Evolutionary conservation across 2,888 invertebrate genomes (phyloP).

Genomic region (Gnatocerus cornutus): DNA sequence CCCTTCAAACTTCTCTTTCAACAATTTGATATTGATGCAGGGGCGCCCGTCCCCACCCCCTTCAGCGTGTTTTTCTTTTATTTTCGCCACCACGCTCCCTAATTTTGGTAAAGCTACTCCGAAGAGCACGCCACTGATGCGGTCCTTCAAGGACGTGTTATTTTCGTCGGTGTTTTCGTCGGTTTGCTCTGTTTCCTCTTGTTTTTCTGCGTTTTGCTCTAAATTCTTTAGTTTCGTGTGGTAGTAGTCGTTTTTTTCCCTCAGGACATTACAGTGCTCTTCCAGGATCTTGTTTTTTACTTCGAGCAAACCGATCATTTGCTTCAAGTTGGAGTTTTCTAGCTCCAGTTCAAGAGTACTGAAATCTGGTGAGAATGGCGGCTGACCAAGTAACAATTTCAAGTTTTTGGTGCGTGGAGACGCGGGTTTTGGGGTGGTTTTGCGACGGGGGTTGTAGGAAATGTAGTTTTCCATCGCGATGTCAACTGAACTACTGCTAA

Average conservation of each 20-base stretch:
- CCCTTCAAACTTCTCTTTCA: not conserved
- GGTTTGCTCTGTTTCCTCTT: slow-evolving; percentile 4
- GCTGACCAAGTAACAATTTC: not conserved
- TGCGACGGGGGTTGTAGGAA: not conserved
- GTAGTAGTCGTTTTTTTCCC: slow-evolving; percentile 8
- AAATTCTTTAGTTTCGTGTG: slow-evolving; percentile 1
- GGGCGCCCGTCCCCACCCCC: not conserved
- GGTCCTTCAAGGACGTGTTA: slow-evolving; percentile 15
- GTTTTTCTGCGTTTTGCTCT: not conserved
- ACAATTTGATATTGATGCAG: not conserved
- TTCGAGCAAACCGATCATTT: not conserved
- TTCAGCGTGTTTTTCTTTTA: not conserved
- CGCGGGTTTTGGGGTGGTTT: not conserved
- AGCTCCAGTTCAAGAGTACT: not conserved
- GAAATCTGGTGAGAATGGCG: not conserved
- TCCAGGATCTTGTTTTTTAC: slow-evolving; percentile 14
- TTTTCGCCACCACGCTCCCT: not conserved
- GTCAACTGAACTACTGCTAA: too few species aligned
- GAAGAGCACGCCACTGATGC: slow-evolving; percentile 15
- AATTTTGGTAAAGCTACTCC: slow-evolving; percentile 19
- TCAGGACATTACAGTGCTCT: slow-evolving; percentile 19
- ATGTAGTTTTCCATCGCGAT: not conserved
- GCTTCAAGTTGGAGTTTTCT: slow-evolving; percentile 6
- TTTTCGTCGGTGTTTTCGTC: not conserved
- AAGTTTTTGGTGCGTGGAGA: not conserved